Evolutionary conservation across 2,113 vertebrate genomes (phyloP).

Genomic region (Mormyrus iriodes): DNA sequence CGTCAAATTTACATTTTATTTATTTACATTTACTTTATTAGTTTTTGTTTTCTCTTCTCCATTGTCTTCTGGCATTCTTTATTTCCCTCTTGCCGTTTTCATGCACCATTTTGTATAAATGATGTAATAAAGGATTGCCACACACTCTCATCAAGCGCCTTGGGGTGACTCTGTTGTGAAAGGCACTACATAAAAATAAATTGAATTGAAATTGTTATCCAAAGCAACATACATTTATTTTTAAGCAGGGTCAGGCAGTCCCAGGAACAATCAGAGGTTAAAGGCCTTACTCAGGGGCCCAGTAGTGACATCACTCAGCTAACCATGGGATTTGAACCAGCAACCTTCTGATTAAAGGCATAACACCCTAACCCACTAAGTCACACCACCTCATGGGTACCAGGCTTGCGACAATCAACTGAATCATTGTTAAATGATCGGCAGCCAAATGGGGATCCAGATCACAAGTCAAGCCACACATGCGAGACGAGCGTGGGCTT

Average conservation of each 20-base stretch:
- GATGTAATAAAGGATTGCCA: neutral
- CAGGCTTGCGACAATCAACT: neutral
- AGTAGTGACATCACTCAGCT: neutral
- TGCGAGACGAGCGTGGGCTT: neutral
- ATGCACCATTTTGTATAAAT: neutral
- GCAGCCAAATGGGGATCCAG: neutral
- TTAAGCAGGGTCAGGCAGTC: neutral
- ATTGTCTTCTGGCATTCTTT: neutral
- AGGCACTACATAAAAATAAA: neutral
- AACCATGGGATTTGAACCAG: neutral
- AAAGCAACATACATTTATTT: neutral
- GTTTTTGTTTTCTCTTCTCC: neutral
- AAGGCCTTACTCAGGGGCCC: neutral
- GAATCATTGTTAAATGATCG: neutral
- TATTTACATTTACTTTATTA: neutral
- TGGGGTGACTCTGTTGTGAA: neutral
- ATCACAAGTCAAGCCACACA: neutral
- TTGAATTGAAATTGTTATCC: neutral
- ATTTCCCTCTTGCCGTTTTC: neutral
- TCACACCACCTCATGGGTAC: neutral
- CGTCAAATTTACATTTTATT: neutral
- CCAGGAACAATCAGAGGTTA: neutral
- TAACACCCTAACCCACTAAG: neutral
- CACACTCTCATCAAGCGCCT: neutral
- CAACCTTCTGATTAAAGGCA: neutral